Percentiles rank a stretch among this genome's conserved stretches.
Evolutionary conservation across 2,888 invertebrate species (phyloP).

Genomic region (Torymus aiolomorphi): DNA sequence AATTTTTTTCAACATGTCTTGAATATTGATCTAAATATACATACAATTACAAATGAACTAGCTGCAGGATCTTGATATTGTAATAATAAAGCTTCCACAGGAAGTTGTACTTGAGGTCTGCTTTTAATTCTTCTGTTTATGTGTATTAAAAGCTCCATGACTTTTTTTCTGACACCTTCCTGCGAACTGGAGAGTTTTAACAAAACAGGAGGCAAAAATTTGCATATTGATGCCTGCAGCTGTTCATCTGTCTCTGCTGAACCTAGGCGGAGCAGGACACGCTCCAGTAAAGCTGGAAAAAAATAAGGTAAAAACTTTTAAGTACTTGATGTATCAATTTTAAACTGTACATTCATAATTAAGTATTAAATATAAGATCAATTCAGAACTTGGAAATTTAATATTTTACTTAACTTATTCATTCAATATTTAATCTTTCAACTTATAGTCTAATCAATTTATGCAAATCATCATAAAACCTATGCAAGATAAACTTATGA

Average conservation of each 20-base stretch:
- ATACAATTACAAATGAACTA: slow-evolving; percentile 87
- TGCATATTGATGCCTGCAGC: slow-evolving; percentile 86
- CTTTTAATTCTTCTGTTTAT: slow-evolving; percentile 93
- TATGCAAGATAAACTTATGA: neutral
- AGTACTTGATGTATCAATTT: neutral
- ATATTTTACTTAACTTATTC: neutral
- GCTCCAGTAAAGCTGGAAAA: slow-evolving; percentile 86
- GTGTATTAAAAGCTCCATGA: slow-evolving; percentile 94
- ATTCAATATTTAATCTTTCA: too few species aligned
- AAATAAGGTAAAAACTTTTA: slow-evolving; percentile 3
- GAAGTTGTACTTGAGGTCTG: slow-evolving; percentile 88
- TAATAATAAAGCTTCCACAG: slow-evolving; percentile 87
- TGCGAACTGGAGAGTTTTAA: slow-evolving; percentile 92
- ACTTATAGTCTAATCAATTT: too few species aligned
- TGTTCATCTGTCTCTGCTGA: slow-evolving; percentile 93
- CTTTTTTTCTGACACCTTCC: slow-evolving; percentile 89
- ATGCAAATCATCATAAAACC: too few species aligned
- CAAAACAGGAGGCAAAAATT: slow-evolving; percentile 91
- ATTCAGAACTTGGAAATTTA: neutral
- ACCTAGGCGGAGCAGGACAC: slow-evolving; percentile 92
- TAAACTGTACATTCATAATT: too few species aligned
- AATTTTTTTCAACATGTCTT: slow-evolving; percentile 24
- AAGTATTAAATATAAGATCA: too few species aligned
- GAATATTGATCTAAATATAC: slow-evolving; percentile 68
- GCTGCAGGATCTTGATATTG: slow-evolving; percentile 88